phyloP scores from a whole-genome alignment of 2,888 invertebrate species.

The Mythimna impura region DNA sequence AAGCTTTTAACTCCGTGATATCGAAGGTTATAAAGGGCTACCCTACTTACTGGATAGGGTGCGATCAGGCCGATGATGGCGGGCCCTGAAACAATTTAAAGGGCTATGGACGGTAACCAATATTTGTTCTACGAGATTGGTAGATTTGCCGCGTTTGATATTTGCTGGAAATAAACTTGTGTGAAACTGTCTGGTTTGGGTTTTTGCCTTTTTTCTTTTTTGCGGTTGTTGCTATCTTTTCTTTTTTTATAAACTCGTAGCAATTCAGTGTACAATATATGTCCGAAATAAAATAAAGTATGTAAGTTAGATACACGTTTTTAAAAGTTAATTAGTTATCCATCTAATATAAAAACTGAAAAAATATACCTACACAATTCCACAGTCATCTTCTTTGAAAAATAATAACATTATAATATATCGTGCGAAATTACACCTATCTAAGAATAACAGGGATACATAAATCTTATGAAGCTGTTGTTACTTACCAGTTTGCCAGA shows the following conservation, averaged over 20 bases:
- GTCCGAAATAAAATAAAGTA: neutral
- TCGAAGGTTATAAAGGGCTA: slow-evolving; percentile 33
- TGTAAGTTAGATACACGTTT: neutral
- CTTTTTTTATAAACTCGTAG: neutral
- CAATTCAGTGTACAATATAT: neutral
- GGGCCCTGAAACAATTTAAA: slow-evolving; percentile 38
- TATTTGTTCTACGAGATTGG: slow-evolving; percentile 58
- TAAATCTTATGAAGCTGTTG: slow-evolving; percentile 20
- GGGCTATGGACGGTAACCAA: slow-evolving; percentile 47
- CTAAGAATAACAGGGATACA: slow-evolving; percentile 18
- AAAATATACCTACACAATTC: neutral
- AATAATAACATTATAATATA: neutral
- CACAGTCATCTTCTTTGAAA: neutral
- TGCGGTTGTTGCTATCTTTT: slow-evolving; percentile 7
- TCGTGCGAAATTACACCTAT: slow-evolving; percentile 10
- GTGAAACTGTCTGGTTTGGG: slow-evolving; percentile 22
- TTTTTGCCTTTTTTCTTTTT: neutral
- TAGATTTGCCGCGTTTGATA: slow-evolving; percentile 46
- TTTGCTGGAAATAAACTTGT: slow-evolving; percentile 48
- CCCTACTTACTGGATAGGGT: slow-evolving; percentile 38
- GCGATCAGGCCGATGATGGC: slow-evolving; percentile 32
- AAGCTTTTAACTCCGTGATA: slow-evolving; percentile 52
- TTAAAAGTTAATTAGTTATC: neutral
- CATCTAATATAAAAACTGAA: neutral
- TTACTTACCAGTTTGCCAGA: slow-evolving; percentile 22